Evolutionary conservation across 2,113 vertebrate genomes (phyloP).

Genomic region (Melanerpes formicivorus): DNA sequence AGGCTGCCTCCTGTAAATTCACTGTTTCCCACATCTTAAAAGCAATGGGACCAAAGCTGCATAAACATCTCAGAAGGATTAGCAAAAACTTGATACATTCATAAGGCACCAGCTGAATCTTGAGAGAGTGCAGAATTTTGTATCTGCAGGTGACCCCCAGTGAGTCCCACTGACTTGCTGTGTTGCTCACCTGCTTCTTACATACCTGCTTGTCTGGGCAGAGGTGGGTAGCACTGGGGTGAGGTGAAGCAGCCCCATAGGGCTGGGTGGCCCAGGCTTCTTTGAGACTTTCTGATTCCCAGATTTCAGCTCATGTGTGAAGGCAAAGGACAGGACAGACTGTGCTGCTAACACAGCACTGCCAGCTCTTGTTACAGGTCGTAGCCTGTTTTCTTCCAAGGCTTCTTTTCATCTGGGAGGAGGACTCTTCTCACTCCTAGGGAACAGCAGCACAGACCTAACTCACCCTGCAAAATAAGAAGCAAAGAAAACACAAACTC

Average conservation of each 20-base stretch:
- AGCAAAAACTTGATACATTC: background rate
- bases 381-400: background rate
- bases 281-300: background rate
- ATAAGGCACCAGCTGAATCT: background rate
- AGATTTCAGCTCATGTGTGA: background rate
- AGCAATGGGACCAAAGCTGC: rapidly evolving
- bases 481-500: background rate
- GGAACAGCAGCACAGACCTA: background rate
- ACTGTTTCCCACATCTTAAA: background rate
- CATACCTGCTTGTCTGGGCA: background rate
- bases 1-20: background rate
- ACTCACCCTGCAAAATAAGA: background rate
- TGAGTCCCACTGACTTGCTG: background rate
- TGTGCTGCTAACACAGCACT: background rate
- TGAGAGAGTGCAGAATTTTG: background rate
- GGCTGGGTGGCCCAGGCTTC: background rate
- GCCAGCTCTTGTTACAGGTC: background rate
- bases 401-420: background rate
- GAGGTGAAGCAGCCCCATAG: background rate
- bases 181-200: background rate
- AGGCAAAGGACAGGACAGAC: background rate
- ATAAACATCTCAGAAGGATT: background rate
- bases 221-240: background rate
- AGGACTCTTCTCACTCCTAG: background rate
- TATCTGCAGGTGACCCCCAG: background rate